A percentile compares a stretch with the other conserved stretches of the same genome.
These are phyloP conservation scores for Drosophila cognata DNA, from an alignment of 2,888 invertebrate genomes.

Conservation along the genomic window DNA sequence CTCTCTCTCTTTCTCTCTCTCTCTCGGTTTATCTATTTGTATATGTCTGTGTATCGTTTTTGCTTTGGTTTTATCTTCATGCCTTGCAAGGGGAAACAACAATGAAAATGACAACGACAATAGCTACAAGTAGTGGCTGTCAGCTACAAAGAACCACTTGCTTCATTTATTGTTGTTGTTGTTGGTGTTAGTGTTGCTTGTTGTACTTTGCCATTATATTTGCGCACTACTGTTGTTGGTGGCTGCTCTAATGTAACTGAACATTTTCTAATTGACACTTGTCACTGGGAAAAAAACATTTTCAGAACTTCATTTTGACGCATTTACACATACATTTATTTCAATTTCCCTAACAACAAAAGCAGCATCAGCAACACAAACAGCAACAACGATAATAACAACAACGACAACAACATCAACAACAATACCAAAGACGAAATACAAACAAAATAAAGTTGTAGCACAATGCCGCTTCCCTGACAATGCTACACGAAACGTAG, in stretches of 20 bases:
- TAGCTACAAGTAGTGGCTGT: constrained; percentile 33
- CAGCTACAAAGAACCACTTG: constrained; percentile 50
- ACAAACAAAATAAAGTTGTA: constrained; percentile 58
- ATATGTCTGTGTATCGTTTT: constrained; percentile 1
- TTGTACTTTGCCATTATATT: constrained; percentile 34
- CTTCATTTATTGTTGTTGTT: constrained; percentile 30
- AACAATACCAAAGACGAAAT: constrained; percentile 39
- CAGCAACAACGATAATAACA: constrained; percentile 2
- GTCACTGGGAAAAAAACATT: constrained; percentile 71
- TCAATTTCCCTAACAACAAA: constrained; percentile 77
- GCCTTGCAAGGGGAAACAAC: constrained; percentile 48
- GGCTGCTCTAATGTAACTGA: constrained; percentile 68
- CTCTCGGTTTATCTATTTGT: background rate
- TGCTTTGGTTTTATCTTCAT: constrained; percentile 37
- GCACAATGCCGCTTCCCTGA: constrained; percentile 59
- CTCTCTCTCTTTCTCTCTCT: background rate
- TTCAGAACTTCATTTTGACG: constrained; percentile 81
- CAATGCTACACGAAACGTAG: constrained; percentile 64
- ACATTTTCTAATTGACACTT: constrained; percentile 77
- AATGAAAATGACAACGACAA: constrained; percentile 54
- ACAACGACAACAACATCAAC: constrained; percentile 29
- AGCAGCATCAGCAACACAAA: constrained; percentile 37
- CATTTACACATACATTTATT: constrained; percentile 83
- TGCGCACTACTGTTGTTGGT: constrained; percentile 31
- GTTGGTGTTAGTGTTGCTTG: constrained; percentile 19